Conservation (phyloP, 53 echinoderm and acorn worm species). For the Patiria pectinifera region DNA sequence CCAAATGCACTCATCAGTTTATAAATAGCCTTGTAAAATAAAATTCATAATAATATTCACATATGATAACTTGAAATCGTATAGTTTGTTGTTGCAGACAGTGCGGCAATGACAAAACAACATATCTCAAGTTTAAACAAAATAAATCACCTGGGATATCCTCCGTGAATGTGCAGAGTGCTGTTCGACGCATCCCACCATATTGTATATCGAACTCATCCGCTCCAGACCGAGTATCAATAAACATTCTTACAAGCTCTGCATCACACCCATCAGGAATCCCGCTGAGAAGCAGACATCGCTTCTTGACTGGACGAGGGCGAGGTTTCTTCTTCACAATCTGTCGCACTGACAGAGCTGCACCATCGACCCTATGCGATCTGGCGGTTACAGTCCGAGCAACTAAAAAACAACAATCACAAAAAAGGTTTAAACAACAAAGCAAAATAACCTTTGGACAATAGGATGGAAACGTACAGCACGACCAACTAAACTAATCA, state of each 20-base stretch:
- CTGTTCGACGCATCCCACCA: conserved; percentile 53
- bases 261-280: conserved; percentile 41
- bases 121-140: not conserved
- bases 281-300: conserved; percentile 44
- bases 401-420: not conserved
- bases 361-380: not conserved
- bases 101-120: too few relatives aligned
- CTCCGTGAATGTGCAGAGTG: conserved; percentile 18
- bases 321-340: too few relatives aligned
- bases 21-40: too few relatives aligned
- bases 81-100: too few relatives aligned
- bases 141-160: conserved; percentile 34
- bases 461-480: not conserved
- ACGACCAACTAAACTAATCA: too few relatives aligned
- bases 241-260: conserved; percentile 42
- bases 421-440: not conserved
- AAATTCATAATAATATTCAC: too few relatives aligned
- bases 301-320: too few relatives aligned
- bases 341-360: too few relatives aligned
- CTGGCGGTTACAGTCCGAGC: not conserved
- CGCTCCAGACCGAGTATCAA: conserved; percentile 21
- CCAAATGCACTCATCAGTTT: too few relatives aligned
- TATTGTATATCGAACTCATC: conserved; percentile 57
- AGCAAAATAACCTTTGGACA: not conserved
- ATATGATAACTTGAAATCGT: too few relatives aligned